Evolutionary conservation across 2,888 invertebrate species (phyloP).

Genomic region (Hypomecis atomaria): DNA sequence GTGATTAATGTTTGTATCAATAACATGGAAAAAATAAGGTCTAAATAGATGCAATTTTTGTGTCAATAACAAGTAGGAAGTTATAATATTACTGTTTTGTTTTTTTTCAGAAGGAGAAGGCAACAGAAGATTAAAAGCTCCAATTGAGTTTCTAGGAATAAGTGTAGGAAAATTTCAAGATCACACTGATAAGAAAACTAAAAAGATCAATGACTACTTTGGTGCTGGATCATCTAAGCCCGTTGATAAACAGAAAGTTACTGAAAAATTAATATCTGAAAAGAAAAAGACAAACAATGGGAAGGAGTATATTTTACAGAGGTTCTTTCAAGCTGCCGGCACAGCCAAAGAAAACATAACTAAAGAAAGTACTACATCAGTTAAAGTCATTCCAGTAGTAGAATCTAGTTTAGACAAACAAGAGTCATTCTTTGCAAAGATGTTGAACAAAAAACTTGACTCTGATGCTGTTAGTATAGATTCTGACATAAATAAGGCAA

Average conservation of each 20-base stretch:
- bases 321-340: conserved; percentile 40
- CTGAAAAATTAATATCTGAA: conserved; percentile 42
- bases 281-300: conserved; percentile 46
- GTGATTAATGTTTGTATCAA: too few species aligned
- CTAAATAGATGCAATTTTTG: too few species aligned
- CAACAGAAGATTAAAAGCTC: conserved; percentile 73
- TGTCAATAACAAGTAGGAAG: too few species aligned
- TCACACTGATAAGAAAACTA: conserved; percentile 80
- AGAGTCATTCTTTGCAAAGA: conserved; percentile 79
- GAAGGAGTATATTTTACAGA: conserved; percentile 63
- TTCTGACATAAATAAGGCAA: conserved; percentile 31
- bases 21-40: too few species aligned
- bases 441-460: conserved; percentile 54
- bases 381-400: conserved; percentile 35
- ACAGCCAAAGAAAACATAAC: conserved; percentile 33
- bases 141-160: conserved; percentile 89
- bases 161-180: conserved; percentile 92
- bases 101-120: conserved; percentile 62
- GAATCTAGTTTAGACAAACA: conserved; percentile 67
- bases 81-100: neutral
- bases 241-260: conserved; percentile 41
- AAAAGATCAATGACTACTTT: conserved; percentile 85
- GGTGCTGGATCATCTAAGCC: conserved; percentile 68
- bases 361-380: conserved; percentile 11
- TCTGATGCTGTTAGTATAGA: conserved; percentile 37